phyloP scores from a whole-genome alignment of 2,888 invertebrate species.

The Harpagoxenus sublaevis region DNA sequence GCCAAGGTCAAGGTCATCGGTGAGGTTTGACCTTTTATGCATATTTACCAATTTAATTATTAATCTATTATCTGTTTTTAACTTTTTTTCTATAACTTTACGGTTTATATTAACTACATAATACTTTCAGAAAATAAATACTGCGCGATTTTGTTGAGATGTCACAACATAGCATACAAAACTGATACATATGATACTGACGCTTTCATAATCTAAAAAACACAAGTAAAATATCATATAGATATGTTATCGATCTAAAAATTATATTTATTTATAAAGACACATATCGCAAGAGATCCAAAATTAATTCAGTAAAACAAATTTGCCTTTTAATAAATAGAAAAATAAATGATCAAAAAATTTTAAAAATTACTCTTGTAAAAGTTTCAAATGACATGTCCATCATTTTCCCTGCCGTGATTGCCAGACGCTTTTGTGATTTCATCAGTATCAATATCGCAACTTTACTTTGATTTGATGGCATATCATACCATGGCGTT shows the following conservation, averaged over 20 bases:
- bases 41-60: too few species aligned
- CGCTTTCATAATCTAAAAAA: slow-evolving; percentile 59
- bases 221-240: too few species aligned
- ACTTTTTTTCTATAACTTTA: too few species aligned
- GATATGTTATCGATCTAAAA: too few species aligned
- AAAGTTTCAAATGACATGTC: slow-evolving; percentile 59
- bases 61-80: too few species aligned
- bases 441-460: slow-evolving; percentile 47
- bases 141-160: background rate
- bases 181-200: slow-evolving; percentile 63
- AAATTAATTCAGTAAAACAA: background rate
- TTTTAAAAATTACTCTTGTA: background rate
- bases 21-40: too few species aligned
- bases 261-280: background rate
- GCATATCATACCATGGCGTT: slow-evolving; percentile 59
- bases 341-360: background rate
- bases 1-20: too few species aligned
- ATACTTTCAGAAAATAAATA: too few species aligned
- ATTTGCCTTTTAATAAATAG: background rate
- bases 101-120: background rate
- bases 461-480: slow-evolving; percentile 38
- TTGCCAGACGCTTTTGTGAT: slow-evolving; percentile 54
- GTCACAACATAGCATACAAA: slow-evolving; percentile 49
- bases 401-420: slow-evolving; percentile 66
- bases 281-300: background rate